phyloP scores from a whole-genome alignment of 2,797 vertebrate genomes.

The Muscicapa comitata region DNA sequence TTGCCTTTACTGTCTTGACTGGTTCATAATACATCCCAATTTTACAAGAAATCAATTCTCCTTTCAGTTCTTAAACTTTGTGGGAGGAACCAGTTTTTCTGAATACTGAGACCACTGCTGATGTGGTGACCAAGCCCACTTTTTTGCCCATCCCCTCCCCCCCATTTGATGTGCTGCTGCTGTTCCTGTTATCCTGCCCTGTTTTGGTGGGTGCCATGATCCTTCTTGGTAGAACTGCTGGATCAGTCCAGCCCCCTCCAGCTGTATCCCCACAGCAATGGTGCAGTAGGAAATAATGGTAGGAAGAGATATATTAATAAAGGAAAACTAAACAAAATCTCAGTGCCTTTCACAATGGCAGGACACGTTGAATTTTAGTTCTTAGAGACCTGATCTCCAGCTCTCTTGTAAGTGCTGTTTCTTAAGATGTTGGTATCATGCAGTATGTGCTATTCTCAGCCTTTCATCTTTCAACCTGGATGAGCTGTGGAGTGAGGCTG shows the following conservation, averaged over 20 bases:
- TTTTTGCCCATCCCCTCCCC: neutral
- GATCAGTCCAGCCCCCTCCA: neutral
- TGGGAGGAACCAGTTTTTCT: neutral
- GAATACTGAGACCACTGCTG: neutral
- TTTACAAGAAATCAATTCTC: neutral
- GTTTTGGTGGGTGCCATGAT: neutral
- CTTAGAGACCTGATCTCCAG: neutral
- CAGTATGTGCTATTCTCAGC: neutral
- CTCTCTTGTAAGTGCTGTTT: neutral
- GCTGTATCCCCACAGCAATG: accelerated
- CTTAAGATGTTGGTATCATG: neutral
- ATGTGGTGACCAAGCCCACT: neutral
- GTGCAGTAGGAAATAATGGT: neutral
- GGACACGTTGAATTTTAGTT: neutral
- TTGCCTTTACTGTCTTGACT: neutral
- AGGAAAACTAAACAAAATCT: neutral
- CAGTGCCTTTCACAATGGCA: neutral
- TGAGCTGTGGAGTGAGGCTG: neutral
- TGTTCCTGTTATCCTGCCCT: neutral
- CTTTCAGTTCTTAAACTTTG: neutral
- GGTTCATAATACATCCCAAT: neutral
- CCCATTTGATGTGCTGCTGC: neutral
- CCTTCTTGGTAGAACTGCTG: neutral
- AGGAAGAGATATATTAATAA: neutral
- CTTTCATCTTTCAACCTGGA: neutral